Conservation (phyloP, 2,113 vertebrate species). For the Paedocypris sp. region DNA sequence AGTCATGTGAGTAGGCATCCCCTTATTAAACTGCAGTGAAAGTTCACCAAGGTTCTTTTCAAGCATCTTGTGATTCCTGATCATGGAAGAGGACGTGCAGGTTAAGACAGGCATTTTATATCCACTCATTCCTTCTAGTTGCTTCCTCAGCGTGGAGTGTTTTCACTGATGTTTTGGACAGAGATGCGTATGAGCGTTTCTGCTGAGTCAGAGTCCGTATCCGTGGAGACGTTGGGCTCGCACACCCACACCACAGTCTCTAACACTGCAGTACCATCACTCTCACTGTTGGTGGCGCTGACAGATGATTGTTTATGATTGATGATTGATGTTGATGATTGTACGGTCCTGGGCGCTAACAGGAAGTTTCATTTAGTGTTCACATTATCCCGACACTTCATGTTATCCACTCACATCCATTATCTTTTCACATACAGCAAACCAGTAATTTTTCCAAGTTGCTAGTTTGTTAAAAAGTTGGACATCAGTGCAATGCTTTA, state of each 20-base stretch:
- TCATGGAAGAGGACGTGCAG: not conserved
- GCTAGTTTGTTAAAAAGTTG: too few species aligned
- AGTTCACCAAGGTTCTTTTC: not conserved
- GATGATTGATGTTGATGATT: too few species aligned
- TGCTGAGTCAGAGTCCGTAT: conserved; percentile 6
- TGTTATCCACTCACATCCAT: too few species aligned
- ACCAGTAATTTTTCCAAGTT: too few species aligned
- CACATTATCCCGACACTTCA: too few species aligned
- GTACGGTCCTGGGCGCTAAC: too few species aligned
- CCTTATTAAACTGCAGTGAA: not conserved
- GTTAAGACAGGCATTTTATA: not conserved
- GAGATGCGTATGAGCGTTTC: not conserved
- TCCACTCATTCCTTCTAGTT: not conserved
- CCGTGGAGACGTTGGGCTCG: conserved; percentile 4
- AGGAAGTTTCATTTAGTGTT: too few species aligned
- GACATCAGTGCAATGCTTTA: too few species aligned
- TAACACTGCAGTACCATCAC: too few species aligned
- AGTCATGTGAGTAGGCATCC: not conserved
- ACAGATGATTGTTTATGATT: too few species aligned
- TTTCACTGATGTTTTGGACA: not conserved
- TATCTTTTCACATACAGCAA: too few species aligned
- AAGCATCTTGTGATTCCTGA: not conserved
- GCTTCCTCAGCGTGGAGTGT: not conserved
- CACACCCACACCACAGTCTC: not conserved
- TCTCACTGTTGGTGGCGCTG: too few species aligned